Percentiles rank a stretch among this genome's conserved stretches.
Evolutionary conservation across 2,797 vertebrate species (phyloP).

Genomic region (Hyperoplus lanceolatus): DNA sequence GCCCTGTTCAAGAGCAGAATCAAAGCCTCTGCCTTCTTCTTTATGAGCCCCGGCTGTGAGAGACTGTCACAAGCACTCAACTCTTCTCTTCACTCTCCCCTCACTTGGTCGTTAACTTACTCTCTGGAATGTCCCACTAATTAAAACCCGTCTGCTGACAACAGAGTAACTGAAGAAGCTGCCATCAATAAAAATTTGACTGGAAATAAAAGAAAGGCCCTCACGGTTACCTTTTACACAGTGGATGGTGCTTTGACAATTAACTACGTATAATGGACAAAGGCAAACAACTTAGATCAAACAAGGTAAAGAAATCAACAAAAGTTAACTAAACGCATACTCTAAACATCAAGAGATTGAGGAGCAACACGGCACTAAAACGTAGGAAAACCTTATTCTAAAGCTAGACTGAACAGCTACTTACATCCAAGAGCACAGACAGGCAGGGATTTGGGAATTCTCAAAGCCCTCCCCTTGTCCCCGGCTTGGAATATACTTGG

Average conservation of each 20-base stretch:
- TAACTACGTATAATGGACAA: conserved; percentile 11
- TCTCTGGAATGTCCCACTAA: conserved; percentile 77
- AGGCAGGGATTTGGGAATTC: conserved; percentile 38
- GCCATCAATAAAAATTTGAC: conserved; percentile 54
- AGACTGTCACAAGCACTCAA: conserved; percentile 63
- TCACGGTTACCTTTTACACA: conserved; percentile 41
- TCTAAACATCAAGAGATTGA: neutral
- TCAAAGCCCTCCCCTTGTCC: conserved; percentile 43
- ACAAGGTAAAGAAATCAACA: conserved; percentile 6
- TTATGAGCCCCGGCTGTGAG: conserved; percentile 57
- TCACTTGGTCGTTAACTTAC: conserved; percentile 62
- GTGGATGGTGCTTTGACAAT: conserved; percentile 22
- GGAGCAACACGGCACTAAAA: conserved; percentile 16
- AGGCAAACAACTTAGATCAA: conserved; percentile 12
- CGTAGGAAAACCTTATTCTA: conserved; percentile 7
- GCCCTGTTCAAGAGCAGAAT: conserved; percentile 58
- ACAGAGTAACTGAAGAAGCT: conserved; percentile 38
- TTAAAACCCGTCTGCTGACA: conserved; percentile 72
- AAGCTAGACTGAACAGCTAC: conserved; percentile 50
- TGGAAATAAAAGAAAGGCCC: conserved; percentile 45
- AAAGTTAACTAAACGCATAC: conserved; percentile 15
- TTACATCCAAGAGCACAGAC: conserved; percentile 63
- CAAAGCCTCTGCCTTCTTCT: conserved; percentile 61
- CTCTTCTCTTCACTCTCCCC: conserved; percentile 46
- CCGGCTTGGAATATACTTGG: conserved; percentile 47